These are phyloP conservation scores for Saccopteryx bilineata DNA, from an alignment of 2,113 vertebrate genomes.

Conservation along the genomic window DNA sequence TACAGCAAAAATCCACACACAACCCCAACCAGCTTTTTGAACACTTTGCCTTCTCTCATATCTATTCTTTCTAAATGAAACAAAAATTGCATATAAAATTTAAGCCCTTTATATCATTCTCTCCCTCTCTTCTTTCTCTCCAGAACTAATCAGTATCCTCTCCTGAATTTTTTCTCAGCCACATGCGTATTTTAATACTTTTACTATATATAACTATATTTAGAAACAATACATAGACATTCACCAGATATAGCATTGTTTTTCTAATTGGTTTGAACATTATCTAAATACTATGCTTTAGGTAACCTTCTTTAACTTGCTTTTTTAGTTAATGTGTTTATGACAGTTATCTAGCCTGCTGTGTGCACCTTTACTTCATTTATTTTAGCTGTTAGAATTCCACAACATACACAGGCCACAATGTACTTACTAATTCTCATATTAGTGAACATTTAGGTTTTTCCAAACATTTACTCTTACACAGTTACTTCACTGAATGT, in stretches of 20 bases:
- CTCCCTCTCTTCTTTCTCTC: neutral
- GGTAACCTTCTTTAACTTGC: neutral
- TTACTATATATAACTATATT: neutral
- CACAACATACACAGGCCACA: neutral
- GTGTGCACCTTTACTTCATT: neutral
- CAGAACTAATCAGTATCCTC: neutral
- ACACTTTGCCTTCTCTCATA: neutral
- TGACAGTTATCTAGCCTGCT: constrained; percentile 1
- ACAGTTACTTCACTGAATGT: neutral
- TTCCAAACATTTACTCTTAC: constrained; percentile 15
- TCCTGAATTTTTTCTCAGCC: constrained; percentile 3
- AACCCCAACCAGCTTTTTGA: neutral
- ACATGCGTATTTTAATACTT: neutral
- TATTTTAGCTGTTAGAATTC: constrained; percentile 18
- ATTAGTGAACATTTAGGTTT: neutral
- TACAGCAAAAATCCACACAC: neutral
- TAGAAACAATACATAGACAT: neutral
- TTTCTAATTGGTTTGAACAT: constrained; percentile 41
- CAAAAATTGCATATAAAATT: constrained; percentile 9
- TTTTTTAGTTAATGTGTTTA: neutral
- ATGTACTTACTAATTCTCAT: neutral
- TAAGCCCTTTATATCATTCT: neutral
- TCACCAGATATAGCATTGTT: neutral
- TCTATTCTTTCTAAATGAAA: constrained; percentile 17
- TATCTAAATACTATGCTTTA: neutral